These are phyloP conservation scores for Pangasius larnaudii DNA, from an alignment of 2,797 vertebrate genomes.

Conservation along the genomic window DNA sequence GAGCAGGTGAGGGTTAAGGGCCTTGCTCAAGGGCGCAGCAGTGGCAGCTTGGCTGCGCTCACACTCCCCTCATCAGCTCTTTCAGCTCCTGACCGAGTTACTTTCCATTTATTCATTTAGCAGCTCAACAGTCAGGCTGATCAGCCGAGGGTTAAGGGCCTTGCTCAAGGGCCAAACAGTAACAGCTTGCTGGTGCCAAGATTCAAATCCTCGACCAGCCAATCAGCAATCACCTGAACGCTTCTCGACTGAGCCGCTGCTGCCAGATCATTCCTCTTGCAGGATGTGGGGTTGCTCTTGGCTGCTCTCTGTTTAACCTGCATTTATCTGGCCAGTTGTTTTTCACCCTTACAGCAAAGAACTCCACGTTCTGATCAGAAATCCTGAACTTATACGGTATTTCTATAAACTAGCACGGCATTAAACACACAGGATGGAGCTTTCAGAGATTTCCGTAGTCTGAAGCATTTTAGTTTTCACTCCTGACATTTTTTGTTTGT, in stretches of 20 bases:
- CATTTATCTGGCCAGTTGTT: background rate
- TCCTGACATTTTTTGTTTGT: background rate
- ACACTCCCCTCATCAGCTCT: background rate
- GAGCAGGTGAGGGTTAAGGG: background rate
- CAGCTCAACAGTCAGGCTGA: slow-evolving; percentile 6
- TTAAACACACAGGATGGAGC: background rate
- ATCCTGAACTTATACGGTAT: too few species aligned
- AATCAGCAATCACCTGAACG: background rate
- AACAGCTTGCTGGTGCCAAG: background rate
- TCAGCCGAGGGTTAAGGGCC: background rate
- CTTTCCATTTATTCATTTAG: background rate
- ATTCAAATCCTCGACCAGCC: background rate
- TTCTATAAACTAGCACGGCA: background rate
- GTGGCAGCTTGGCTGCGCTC: background rate
- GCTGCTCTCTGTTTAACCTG: slow-evolving; percentile 15
- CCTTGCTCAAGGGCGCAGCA: background rate
- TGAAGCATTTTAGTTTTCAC: background rate
- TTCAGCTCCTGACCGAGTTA: background rate
- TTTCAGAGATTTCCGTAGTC: background rate
- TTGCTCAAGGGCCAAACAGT: slow-evolving; percentile 6
- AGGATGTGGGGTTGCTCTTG: background rate
- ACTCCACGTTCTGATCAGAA: background rate
- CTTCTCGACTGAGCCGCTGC: background rate
- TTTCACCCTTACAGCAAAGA: background rate
- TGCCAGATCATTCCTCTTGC: background rate